phyloP scores from a whole-genome alignment of 2,113 vertebrate species.

The Anguilla rostrata region DNA sequence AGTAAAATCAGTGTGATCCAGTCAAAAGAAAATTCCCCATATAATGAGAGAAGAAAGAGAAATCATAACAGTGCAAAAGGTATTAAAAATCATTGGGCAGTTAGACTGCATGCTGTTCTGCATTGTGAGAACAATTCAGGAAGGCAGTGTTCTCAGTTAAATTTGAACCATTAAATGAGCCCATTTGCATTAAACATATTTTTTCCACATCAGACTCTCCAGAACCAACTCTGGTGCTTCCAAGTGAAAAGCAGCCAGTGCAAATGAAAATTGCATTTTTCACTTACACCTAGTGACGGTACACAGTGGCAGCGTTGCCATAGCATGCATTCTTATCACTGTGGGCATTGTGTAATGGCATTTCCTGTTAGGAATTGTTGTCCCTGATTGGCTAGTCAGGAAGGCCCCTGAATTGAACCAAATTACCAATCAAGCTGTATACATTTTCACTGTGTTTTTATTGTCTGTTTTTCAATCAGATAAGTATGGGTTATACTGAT shows the following conservation, averaged over 20 bases:
- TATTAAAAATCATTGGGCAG: no score
- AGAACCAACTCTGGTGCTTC: not conserved
- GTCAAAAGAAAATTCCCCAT: no score
- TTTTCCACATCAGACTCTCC: not conserved
- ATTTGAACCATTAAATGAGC: not conserved
- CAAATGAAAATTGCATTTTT: not conserved
- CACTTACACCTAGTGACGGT: not conserved
- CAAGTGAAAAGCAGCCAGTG: not conserved
- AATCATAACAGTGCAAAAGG: no score
- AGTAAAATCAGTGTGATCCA: no score
- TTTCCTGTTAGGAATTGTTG: constrained; percentile 40
- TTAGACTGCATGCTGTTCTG: no score
- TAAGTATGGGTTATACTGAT: not conserved
- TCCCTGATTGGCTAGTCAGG: constrained; percentile 23
- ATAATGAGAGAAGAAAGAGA: no score
- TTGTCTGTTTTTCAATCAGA: not conserved
- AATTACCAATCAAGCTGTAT: constrained; percentile 37
- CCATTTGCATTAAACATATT: not conserved
- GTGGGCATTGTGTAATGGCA: constrained; percentile 28
- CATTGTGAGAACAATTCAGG: not conserved
- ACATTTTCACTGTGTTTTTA: constrained; percentile 5
- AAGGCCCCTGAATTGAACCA: constrained; percentile 34
- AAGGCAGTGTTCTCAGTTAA: not conserved
- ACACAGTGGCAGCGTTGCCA: constrained; percentile 12
- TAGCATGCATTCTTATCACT: constrained; percentile 26